Base-by-base conservation (phyloP, 2,797 vertebrate genomes). In the Crenichthys baileyi region DNA sequence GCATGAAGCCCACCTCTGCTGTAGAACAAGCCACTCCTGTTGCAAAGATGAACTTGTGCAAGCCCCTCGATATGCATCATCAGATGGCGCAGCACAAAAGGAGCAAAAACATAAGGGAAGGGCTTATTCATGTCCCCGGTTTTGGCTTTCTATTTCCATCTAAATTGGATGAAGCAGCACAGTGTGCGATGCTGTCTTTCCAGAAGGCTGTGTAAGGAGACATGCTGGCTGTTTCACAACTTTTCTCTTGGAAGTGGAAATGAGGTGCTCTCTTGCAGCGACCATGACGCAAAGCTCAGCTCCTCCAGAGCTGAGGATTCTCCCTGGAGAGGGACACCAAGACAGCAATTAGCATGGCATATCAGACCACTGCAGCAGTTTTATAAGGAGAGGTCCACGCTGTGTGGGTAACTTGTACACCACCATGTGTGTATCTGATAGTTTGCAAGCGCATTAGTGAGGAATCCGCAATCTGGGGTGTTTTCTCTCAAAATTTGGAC, bases 191-290 rank as follows among this genome's bases (percentile, higher is more conserved):
- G 53, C 85, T 80, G 86, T 81, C 87, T 90, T 89, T 90, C 82
- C 82, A 89, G 79, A 75, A 76, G 82, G 80, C 86, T 82, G 75
- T 90, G 83, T 83, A 63, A 87, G 87, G 79, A 89, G 88, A 87
- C 83, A 61, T 73, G 76, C 84, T 83, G 88, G 85, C 88, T 80
- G 85, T 90, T 93, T 90, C 90, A 86, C 89, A 89, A 90, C 92
- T 92, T 90, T 41, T 91, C 91, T 91, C 89, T 94, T 92, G 92
- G 91, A 94, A 92, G 93, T 94, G 94, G 92, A 95, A 94, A 95
- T 94, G 88, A 94, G 93, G 89, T 85, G 90, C 91, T 89, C 91
- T 90, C 87, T 92, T 70, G 78, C 88, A 86, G 90, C 82, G 78
- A 89, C 92, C 89, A 83, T 86, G 90, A 90, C 83, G 88, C 94